These are phyloP conservation scores for Xerus rutilus DNA, from an alignment of 2,797 vertebrate species.

Conservation along the genomic window DNA sequence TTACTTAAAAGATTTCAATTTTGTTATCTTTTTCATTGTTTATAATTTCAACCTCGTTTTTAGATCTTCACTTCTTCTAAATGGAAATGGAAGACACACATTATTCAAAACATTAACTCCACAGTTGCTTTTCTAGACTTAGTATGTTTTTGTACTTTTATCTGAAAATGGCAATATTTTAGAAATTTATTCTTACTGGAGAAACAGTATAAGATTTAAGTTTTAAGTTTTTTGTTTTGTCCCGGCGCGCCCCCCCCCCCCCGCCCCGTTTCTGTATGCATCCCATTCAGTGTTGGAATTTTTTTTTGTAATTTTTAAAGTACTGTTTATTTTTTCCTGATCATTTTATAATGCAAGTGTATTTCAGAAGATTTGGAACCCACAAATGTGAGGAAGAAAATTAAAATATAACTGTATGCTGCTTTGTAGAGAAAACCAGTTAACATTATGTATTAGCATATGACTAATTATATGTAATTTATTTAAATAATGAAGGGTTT, in stretches of 20 bases:
- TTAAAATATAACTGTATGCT: slow-evolving; percentile 17
- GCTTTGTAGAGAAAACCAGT: neutral
- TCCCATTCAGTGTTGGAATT: neutral
- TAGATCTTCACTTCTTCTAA: slow-evolving; percentile 14
- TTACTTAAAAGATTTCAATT: slow-evolving; percentile 33
- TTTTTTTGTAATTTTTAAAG: slow-evolving; percentile 49
- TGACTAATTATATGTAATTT: neutral
- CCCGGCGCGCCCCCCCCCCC: too few relatives aligned
- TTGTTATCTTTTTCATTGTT: slow-evolving; percentile 44
- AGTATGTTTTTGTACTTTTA: slow-evolving; percentile 45
- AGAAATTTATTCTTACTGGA: neutral
- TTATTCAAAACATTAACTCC: slow-evolving; percentile 25
- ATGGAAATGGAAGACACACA: neutral
- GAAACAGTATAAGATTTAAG: slow-evolving; percentile 41
- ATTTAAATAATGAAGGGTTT: slow-evolving; percentile 27
- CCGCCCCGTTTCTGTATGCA: neutral
- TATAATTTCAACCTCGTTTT: slow-evolving; percentile 34
- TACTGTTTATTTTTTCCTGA: neutral
- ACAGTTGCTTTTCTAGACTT: slow-evolving; percentile 33
- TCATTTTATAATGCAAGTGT: neutral
- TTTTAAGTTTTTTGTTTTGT: neutral
- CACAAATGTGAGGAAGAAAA: slow-evolving; percentile 33
- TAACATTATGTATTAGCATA: slow-evolving; percentile 37
- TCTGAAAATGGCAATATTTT: slow-evolving; percentile 47
- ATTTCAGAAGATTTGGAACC: slow-evolving; percentile 53